These are phyloP conservation scores for Caenorhabditis sp. DNA, from an alignment of 2,888 invertebrate species.

Conservation along the genomic window DNA sequence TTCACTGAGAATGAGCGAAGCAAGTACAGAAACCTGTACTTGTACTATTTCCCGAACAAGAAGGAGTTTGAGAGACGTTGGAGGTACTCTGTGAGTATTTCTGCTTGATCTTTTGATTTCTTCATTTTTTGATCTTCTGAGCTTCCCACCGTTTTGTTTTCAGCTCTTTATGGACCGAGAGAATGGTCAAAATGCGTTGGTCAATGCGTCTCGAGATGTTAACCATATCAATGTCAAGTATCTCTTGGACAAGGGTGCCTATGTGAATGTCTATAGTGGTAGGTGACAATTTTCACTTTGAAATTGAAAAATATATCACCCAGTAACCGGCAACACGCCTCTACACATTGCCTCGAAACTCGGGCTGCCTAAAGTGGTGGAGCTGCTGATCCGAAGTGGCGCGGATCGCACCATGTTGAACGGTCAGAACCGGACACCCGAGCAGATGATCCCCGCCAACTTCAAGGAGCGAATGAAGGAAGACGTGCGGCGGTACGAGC, in stretches of 20 bases:
- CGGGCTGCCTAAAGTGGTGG: conserved; percentile 4
- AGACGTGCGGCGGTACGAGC: not conserved
- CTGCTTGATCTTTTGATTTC: not conserved
- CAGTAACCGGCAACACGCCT: conserved; percentile 31
- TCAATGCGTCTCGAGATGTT: conserved; percentile 14
- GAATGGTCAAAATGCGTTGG: conserved; percentile 4
- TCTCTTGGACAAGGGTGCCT: not conserved
- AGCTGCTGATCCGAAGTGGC: conserved; percentile 26
- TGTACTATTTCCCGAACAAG: conserved; percentile 24
- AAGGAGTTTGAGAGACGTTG: conserved; percentile 29
- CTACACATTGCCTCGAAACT: conserved; percentile 17
- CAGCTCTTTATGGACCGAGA: conserved; percentile 15
- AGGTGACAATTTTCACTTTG: too few species aligned
- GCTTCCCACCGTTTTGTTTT: not conserved
- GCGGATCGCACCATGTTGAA: conserved; percentile 28
- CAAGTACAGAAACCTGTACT: not conserved
- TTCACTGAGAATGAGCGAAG: conserved; percentile 11
- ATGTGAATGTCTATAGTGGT: conserved; percentile 14
- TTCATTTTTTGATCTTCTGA: not conserved
- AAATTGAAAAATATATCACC: not conserved
- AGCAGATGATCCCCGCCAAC: conserved; percentile 10
- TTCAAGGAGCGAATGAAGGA: not conserved
- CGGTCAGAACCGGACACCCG: conserved; percentile 1
- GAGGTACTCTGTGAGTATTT: conserved; percentile 38
- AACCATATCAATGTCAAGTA: conserved; percentile 2